A percentile compares a stretch with the other conserved stretches of the same genome.
phyloP scores from a whole-genome alignment of 1,140 invertebrate species.

The Araneus ventricosus region DNA sequence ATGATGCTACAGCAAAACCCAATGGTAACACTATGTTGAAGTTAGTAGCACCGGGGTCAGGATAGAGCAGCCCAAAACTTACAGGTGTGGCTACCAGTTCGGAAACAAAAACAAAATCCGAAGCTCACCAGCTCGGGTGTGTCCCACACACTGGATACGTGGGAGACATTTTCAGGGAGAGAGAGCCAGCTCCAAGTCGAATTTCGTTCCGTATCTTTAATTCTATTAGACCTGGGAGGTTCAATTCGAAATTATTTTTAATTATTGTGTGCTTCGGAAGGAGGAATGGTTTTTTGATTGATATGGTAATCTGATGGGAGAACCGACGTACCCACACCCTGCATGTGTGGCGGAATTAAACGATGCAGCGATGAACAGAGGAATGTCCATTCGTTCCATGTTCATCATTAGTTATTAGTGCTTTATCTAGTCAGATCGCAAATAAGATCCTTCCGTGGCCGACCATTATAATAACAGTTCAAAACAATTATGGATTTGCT shows the following conservation, averaged over 20 bases:
- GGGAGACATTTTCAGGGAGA: slow-evolving; percentile 28
- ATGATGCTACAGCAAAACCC: background rate
- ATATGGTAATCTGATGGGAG: slow-evolving; percentile 54
- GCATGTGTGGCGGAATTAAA: slow-evolving; percentile 35
- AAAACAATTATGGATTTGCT: slow-evolving; percentile 20
- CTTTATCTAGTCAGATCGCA: background rate
- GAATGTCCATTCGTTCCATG: slow-evolving; percentile 20
- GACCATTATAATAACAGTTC: background rate
- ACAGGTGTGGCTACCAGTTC: slow-evolving; percentile 44
- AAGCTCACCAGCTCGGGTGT: background rate
- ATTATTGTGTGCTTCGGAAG: background rate
- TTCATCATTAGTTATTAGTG: slow-evolving; percentile 16
- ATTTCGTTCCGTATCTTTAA: slow-evolving; percentile 48
- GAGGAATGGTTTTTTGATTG: slow-evolving; percentile 44
- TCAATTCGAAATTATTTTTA: slow-evolving; percentile 55
- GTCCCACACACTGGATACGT: background rate
- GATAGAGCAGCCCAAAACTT: slow-evolving; percentile 4
- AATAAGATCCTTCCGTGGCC: background rate
- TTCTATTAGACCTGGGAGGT: slow-evolving; percentile 46
- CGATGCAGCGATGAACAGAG: slow-evolving; percentile 11
- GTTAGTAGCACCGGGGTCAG: slow-evolving; percentile 3
- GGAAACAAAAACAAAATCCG: slow-evolving; percentile 8
- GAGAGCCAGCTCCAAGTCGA: background rate
- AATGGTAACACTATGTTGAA: background rate
- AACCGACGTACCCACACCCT: slow-evolving; percentile 18